phyloP scores from a whole-genome alignment of 2,797 vertebrate genomes.

The Sparus aurata region DNA sequence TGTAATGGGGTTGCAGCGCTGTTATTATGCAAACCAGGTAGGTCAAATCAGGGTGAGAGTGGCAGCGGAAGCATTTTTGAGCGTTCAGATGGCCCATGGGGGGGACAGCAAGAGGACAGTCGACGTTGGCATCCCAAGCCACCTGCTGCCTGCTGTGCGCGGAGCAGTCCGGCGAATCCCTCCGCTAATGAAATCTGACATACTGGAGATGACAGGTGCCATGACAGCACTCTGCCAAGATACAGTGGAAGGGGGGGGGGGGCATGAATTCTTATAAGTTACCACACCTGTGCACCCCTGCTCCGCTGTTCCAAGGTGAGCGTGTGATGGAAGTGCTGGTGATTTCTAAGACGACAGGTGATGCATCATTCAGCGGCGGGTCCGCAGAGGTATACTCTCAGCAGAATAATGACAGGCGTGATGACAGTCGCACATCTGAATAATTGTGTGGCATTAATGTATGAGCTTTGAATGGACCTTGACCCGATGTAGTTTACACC shows the following conservation, averaged over 20 bases:
- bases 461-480: constrained; percentile 75
- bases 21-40: constrained; percentile 70
- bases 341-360: constrained; percentile 83
- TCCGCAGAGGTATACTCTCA: constrained; percentile 76
- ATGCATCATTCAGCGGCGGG: constrained; percentile 84
- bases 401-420: constrained; percentile 81
- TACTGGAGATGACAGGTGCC: constrained; percentile 82
- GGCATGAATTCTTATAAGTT: constrained; percentile 74
- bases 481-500: constrained; percentile 70
- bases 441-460: constrained; percentile 79
- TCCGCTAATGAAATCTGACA: constrained; percentile 83
- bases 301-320: constrained; percentile 74
- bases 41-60: constrained; percentile 53
- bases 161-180: constrained; percentile 59
- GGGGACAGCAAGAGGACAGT: constrained; percentile 63
- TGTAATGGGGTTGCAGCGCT: constrained; percentile 53
- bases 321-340: constrained; percentile 70
- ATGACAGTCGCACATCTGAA: constrained; percentile 80
- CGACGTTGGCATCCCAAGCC: constrained; percentile 74
- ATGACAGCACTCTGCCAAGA: constrained; percentile 74
- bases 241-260: constrained; percentile 57
- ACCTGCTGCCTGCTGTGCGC: constrained; percentile 78
- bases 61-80: constrained; percentile 54
- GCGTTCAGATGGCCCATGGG: constrained; percentile 59
- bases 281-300: constrained; percentile 80